Evolutionary conservation across 2,113 vertebrate genomes (phyloP).

Genomic region (Ceratotherium simum): DNA sequence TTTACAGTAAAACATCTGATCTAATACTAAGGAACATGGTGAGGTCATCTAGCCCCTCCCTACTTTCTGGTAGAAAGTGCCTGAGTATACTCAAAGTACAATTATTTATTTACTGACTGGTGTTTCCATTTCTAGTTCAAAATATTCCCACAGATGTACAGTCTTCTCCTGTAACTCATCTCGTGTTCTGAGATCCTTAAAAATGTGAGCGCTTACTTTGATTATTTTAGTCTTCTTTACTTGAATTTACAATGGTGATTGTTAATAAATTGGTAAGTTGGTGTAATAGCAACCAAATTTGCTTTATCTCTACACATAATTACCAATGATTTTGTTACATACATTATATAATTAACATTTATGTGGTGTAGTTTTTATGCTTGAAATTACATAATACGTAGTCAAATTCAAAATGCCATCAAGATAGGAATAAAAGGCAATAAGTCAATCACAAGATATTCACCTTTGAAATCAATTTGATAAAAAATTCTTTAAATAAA

Average conservation of each 20-base stretch:
- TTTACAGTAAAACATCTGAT: not conserved
- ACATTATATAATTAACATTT: not conserved
- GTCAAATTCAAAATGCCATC: not conserved
- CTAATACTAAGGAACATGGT: not conserved
- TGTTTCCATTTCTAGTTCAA: not conserved
- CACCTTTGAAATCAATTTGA: not conserved
- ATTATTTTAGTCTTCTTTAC: slow-evolving; percentile 15
- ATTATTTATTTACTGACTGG: not conserved
- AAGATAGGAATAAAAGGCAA: slow-evolving; percentile 1
- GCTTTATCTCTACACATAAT: not conserved
- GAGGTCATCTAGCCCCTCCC: not conserved
- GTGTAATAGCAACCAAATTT: not conserved
- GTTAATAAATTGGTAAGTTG: not conserved
- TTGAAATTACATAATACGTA: not conserved
- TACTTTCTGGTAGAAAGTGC: not conserved
- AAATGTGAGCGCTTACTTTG: not conserved
- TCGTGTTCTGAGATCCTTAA: not conserved
- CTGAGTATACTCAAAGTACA: not conserved
- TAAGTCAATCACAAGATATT: not conserved
- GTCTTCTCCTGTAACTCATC: not conserved
- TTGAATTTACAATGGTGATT: not conserved
- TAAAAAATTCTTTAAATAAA: not conserved
- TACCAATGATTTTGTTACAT: not conserved
- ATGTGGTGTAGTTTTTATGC: not conserved
- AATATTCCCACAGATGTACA: not conserved